Evolutionary conservation across 2,888 invertebrate species (phyloP), one percentile per base, ranked within the genome.

Genomic region (Tigriopus californicus): DNA sequence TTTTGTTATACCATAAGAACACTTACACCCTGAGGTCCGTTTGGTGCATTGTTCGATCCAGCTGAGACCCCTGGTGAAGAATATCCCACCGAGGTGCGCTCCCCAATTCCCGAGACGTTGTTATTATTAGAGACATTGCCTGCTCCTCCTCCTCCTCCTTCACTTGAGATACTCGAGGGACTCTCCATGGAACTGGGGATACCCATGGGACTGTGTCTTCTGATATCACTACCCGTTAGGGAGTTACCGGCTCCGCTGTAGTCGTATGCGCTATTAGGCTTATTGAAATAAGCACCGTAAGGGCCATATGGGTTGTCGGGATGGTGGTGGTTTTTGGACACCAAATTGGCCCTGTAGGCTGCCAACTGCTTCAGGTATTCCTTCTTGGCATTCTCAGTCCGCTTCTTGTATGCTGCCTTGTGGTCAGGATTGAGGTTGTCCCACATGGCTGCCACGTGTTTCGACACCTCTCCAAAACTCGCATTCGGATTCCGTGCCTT

Each of bases 391-490:
- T 84, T 82, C 75, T 95, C 95, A 46, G 92, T 92, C 75, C 90
- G 91, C 76, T 91, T 91, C 73, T 91, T 92, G 75, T 95, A 95
- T 56, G 53, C 41, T 20, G 42, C 49, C 78, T 94, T 95, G 70
- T 90, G 86, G 69, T 88, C 88, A 0, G 85, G 85, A 69, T 92
- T 92, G 66, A 95, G 75, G 25, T 86, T 86, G 70, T 95, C 95
- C 95, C 95, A 95, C 94, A 95, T 94, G 44, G 92, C 92, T 13
- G 91, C 90, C 4, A 95, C 95, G 66, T 95, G 94, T 75, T 91
- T 91, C 12, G 92, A 94, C 33, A 95, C 89, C 74, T 95, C 94
- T 40, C 92, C 92, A 73, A 95, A 92, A 70, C 89, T 90, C 56
- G 92, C 92, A 71, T 86, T 87, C 25, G 94, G 94, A 74, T 94